Percentiles rank a stretch among this genome's conserved stretches.
Conservation (phyloP, 2,797 vertebrate species). For the Delichon dasypus region DNA sequence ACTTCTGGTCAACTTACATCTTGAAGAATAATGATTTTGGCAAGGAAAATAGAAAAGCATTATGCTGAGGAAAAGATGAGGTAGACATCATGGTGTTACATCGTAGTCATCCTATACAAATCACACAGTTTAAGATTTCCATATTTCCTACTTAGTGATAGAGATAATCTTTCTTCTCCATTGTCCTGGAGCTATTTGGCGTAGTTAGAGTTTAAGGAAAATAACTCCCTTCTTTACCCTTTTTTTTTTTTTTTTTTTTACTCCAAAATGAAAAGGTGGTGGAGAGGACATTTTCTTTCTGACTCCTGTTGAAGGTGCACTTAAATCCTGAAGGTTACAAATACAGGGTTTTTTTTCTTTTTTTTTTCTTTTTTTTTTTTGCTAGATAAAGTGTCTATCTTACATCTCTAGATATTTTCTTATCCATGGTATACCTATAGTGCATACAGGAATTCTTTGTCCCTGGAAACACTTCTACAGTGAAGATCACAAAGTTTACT, state of each 20-base stretch:
- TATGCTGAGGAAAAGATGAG: conserved; percentile 4
- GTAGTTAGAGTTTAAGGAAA: not conserved
- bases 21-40: conserved; percentile 27
- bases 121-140: not conserved
- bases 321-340: not conserved
- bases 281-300: not conserved
- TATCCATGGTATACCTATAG: not conserved
- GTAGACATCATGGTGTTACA: not conserved
- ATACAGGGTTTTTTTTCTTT: not conserved
- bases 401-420: not conserved
- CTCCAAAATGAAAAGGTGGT: not conserved
- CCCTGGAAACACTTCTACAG: not conserved
- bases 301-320: not conserved
- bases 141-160: not conserved
- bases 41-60: not conserved
- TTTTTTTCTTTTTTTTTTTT: not conserved
- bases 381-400: not conserved
- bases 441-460: not conserved
- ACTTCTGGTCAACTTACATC: not conserved
- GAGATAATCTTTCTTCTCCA: not conserved
- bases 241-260: not conserved
- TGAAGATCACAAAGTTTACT: not conserved
- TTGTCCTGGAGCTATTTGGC: not conserved
- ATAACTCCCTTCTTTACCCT: not conserved
- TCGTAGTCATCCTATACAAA: not conserved